phyloP scores from a whole-genome alignment of 2,797 vertebrate genomes.

The Molossus alvarezi region DNA sequence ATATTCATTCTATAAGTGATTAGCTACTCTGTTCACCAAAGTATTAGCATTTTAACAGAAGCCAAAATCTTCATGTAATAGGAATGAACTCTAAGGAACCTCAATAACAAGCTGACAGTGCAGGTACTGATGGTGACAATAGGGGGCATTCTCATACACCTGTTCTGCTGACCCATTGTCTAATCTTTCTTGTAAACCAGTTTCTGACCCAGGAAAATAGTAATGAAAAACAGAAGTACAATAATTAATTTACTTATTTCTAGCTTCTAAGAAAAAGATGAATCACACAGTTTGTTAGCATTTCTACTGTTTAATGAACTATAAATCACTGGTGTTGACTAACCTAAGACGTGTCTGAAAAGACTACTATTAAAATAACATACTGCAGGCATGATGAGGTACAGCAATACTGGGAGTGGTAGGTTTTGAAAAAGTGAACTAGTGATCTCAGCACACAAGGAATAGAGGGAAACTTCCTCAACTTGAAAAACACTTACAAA shows the following conservation, averaged over 20 bases:
- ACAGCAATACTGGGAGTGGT: not conserved
- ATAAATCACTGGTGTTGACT: not conserved
- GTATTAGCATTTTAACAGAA: not conserved
- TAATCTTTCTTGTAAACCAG: conserved; percentile 2
- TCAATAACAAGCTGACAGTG: not conserved
- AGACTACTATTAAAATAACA: not conserved
- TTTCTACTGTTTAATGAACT: not conserved
- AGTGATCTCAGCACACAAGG: not conserved
- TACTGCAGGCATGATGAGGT: not conserved
- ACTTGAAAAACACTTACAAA: not conserved
- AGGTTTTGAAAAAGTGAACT: not conserved
- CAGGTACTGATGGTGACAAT: not conserved
- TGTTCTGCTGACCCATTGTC: not conserved
- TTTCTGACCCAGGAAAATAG: not conserved
- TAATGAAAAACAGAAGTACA: not conserved
- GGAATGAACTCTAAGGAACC: not conserved
- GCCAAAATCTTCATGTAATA: not conserved
- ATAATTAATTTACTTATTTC: conserved; percentile 43
- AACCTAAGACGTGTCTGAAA: conserved; percentile 7
- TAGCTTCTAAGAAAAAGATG: conserved; percentile 24
- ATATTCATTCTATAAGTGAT: conserved; percentile 29
- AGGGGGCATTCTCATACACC: not conserved
- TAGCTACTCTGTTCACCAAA: conserved; percentile 23
- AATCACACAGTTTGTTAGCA: conserved; percentile 23
- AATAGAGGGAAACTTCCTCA: not conserved